Evolutionary conservation across 2,888 invertebrate species (phyloP), one percentile per base, ranked within the genome.

Genomic region (Epinotia demarniana): DNA sequence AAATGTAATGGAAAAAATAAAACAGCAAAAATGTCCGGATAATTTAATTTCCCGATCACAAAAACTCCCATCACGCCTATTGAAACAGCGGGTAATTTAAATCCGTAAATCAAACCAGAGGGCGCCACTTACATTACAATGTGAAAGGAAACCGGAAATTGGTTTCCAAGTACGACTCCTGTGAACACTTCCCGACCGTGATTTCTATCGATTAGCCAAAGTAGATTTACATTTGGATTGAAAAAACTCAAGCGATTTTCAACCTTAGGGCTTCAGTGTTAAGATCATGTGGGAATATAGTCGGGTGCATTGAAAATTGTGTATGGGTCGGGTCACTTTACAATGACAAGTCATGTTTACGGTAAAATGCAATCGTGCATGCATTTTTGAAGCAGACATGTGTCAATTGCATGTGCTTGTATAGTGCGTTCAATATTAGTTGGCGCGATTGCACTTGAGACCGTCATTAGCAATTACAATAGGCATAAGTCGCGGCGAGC

Each of bases 121-220:
- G 84, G 87, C 83, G 83, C 87, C 88, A 91, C 91, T 92, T 87
- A 90, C 87, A 92, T 91, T 93, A 89, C 92, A 92, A 93, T 92
- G 90, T 90, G 87, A 91, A 92, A 91, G 88, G 82, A 89, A 86
- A 88, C 89, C 85, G 93, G 93, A 93, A 93, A 93, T 93, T 93
- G 92, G 90, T 92, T 92, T 87, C 89, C 86, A 90, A 92, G 91
- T 90, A 87, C 85, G 85, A 85, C 84, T 86, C 82, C 84, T 83
- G 84, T 87, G 88, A 89, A 91, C 87, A 86, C 87, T 89, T 88
- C 86, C 89, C 86, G 39, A 39, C 39, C 9, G 88, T 89, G 91
- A 92, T 92, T 91, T 91, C 90, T 90, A 89, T 86, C 86, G 86
- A 87, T 87, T 83, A 68, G 27, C 84, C 83, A 82, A 81, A 80